Evolutionary conservation across 2,888 invertebrate species (phyloP).

Genomic region (Tenthredo mesomela): DNA sequence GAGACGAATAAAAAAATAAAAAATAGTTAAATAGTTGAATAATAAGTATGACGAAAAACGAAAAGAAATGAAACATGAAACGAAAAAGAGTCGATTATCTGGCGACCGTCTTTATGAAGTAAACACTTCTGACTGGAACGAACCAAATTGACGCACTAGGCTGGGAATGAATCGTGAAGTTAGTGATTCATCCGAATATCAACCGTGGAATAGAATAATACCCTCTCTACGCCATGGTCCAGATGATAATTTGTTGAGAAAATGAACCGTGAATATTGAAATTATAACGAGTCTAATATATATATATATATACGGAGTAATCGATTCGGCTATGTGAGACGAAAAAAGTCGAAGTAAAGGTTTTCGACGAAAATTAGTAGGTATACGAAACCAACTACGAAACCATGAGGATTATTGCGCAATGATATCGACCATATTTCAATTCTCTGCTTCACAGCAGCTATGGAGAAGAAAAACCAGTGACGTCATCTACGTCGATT

Average conservation of each 20-base stretch:
- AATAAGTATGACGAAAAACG: neutral
- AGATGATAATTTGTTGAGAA: constrained; percentile 2
- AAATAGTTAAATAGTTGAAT: neutral
- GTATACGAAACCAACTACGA: too few relatives aligned
- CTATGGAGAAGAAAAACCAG: neutral
- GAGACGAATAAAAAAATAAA: neutral
- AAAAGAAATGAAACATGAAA: neutral
- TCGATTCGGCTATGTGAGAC: neutral
- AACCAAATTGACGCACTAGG: constrained; percentile 19
- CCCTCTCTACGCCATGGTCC: neutral
- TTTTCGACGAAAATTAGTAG: neutral
- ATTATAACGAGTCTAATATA: neutral
- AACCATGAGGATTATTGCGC: neutral
- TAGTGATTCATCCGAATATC: constrained; percentile 9
- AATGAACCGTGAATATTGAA: neutral
- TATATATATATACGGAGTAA: neutral
- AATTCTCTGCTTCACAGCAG: neutral
- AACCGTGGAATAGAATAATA: constrained; percentile 23
- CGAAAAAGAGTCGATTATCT: constrained; percentile 13
- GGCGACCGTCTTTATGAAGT: neutral
- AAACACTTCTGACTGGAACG: constrained; percentile 29
- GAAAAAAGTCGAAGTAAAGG: neutral
- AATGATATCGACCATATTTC: neutral
- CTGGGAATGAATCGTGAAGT: neutral
- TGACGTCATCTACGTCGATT: neutral